phyloP scores from a whole-genome alignment of 2,113 vertebrate species.

The Heterotis niloticus region DNA sequence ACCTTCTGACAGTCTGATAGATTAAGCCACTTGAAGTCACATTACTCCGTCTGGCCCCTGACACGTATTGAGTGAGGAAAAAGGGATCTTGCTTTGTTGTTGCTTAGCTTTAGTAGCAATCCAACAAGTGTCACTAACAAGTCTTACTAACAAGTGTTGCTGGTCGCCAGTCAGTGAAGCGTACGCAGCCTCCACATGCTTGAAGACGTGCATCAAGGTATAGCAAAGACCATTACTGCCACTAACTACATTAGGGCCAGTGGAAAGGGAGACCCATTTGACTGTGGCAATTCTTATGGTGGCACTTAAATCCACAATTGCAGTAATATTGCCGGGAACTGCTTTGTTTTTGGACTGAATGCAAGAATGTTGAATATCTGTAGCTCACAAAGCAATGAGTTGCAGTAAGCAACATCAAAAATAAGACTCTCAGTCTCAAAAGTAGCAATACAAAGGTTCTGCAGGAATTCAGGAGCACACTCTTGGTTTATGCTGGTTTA shows the following conservation, averaged over 20 bases:
- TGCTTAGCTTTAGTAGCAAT: background rate
- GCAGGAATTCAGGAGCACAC: too few species aligned
- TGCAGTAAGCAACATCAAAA: background rate
- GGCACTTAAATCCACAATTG: constrained; percentile 4
- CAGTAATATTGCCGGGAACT: background rate
- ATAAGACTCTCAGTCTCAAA: too few species aligned
- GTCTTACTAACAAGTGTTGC: constrained; percentile 3
- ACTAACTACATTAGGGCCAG: constrained; percentile 6
- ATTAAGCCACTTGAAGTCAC: constrained; percentile 23
- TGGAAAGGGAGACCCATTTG: background rate
- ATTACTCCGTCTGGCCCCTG: constrained; percentile 14
- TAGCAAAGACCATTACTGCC: constrained; percentile 5
- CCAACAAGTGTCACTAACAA: constrained; percentile 20
- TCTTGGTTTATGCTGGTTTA: too few species aligned
- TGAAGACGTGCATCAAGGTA: background rate
- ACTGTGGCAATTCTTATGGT: too few species aligned
- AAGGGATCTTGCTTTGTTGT: background rate
- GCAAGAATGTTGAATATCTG: background rate
- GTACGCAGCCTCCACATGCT: background rate
- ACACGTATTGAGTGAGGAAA: constrained; percentile 10
- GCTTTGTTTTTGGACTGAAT: background rate
- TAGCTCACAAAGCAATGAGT: background rate
- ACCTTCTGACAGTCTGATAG: constrained; percentile 21
- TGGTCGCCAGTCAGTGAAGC: background rate
- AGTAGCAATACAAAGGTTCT: too few species aligned